Base-by-base conservation (phyloP, 2,113 vertebrate species). In the Cyprinodon variegatus region DNA sequence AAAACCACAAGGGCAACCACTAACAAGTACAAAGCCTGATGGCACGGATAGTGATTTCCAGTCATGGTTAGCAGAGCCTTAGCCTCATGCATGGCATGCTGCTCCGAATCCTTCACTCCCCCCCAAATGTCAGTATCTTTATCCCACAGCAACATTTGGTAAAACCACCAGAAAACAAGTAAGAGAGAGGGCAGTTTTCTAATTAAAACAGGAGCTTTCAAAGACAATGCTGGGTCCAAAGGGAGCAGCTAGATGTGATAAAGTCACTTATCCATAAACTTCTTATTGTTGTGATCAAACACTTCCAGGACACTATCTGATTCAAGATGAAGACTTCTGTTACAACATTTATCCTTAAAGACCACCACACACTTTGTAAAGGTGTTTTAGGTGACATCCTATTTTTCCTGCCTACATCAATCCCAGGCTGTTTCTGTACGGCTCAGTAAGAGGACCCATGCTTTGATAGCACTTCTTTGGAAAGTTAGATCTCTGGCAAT, bases 381-480 rank as follows among this genome's bases (percentile, higher is more conserved):
- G 81, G 68, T 48, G 72, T 77, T 77, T 71, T 83, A 79, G 61
- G 50, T 90, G 90, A 90, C 85, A 89, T 29, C 65, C 61, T 66
- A 62, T 76, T 80, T 81, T 70, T 70, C 29, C 29, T 40, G 61
- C 70, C 65, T 70, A 72, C 10, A 79, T 85, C 64, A 74, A 90
- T 92, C 89, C 90, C 67, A 88, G 63, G 66, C 80, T 11, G 68
- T 67, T 75, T 57, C 57, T 61, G 45, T 50, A 57, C 9, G 12
- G 83, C 90, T 92, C 89, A 88, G 80, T 82, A 76, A 83, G 70
- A 89, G 74, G 17, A 77, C 75, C 48, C 50, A 74, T 41, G 63
- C 90, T 90, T 92, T 92, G 92, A 92, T 92, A 90, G 81, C 65
- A 90, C 73, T 80, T 86, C 83, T 74, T 77, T 87, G 73, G 84